A percentile compares a stretch with the other conserved stretches of the same genome.
Evolutionary conservation across 1,140 invertebrate genomes (phyloP).

Genomic region (Hylaeus volcanicus): DNA sequence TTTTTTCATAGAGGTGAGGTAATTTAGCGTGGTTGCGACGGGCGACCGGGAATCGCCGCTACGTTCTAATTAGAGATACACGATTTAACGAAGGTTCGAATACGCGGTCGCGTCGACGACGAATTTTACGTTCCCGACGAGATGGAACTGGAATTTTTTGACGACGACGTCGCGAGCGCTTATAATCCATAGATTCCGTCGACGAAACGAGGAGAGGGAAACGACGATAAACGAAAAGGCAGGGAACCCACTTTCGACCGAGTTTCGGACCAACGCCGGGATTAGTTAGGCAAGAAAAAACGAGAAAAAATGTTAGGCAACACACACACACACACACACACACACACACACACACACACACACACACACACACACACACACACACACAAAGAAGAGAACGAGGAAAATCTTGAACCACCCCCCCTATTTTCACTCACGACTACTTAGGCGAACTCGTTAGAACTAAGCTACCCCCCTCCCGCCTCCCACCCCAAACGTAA

Average conservation of each 20-base stretch:
- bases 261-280: slow-evolving; percentile 30
- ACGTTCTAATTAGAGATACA: slow-evolving; percentile 7
- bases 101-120: neutral
- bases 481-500: slow-evolving; percentile 41
- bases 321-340: slow-evolving; percentile 10
- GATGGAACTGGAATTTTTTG: too few species aligned
- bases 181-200: neutral
- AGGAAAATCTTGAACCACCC: slow-evolving; percentile 6
- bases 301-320: slow-evolving; percentile 30
- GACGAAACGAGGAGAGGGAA: neutral
- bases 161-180: neutral
- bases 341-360: neutral
- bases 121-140: neutral
- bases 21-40: slow-evolving; percentile 51
- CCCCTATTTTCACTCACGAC: slow-evolving; percentile 75
- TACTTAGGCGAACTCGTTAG: slow-evolving; percentile 76
- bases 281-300: slow-evolving; percentile 47
- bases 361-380: neutral
- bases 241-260: slow-evolving; percentile 8
- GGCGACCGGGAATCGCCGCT: slow-evolving; percentile 8
- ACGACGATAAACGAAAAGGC: neutral
- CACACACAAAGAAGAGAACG: slow-evolving; percentile 13
- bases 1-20: slow-evolving; percentile 73
- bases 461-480: slow-evolving; percentile 64
- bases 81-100: neutral